These are phyloP conservation scores for Coremacera marginata DNA, from an alignment of 2,888 invertebrate genomes.

Conservation along the genomic window DNA sequence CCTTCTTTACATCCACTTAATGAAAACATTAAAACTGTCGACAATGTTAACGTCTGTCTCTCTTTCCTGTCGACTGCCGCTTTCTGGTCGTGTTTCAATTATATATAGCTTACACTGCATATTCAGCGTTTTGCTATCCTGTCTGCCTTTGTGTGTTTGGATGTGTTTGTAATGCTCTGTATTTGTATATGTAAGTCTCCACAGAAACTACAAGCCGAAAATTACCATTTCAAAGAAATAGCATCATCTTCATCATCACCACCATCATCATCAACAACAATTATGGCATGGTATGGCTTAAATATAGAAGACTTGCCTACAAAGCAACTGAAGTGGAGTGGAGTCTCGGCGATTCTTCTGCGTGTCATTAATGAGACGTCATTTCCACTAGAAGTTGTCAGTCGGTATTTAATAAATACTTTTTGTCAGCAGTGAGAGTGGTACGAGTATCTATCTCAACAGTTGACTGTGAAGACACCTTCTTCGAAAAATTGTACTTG, in stretches of 20 bases:
- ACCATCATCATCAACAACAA: background rate
- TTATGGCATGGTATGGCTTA: background rate
- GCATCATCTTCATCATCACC: background rate
- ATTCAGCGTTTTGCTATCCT: background rate
- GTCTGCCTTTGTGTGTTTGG: background rate
- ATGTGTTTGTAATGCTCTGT: background rate
- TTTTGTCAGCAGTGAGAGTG: slow-evolving; percentile 9
- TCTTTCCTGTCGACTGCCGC: background rate
- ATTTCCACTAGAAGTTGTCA: slow-evolving; percentile 31
- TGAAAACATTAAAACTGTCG: slow-evolving; percentile 32
- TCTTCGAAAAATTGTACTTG: background rate
- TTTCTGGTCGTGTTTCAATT: slow-evolving; percentile 25
- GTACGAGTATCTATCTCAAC: background rate
- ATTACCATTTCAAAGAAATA: slow-evolving; percentile 30
- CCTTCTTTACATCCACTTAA: slow-evolving; percentile 26
- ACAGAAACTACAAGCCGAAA: slow-evolving; percentile 18
- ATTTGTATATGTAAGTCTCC: background rate
- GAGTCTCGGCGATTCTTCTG: slow-evolving; percentile 12
- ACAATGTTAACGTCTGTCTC: background rate
- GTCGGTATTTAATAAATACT: slow-evolving; percentile 19
- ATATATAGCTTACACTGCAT: background rate
- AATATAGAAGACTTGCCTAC: background rate
- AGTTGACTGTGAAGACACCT: background rate
- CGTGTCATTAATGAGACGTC: slow-evolving; percentile 35
- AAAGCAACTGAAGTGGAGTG: background rate